phyloP scores from a whole-genome alignment of 2,797 vertebrate genomes.

The Lithobates sylvaticus region DNA sequence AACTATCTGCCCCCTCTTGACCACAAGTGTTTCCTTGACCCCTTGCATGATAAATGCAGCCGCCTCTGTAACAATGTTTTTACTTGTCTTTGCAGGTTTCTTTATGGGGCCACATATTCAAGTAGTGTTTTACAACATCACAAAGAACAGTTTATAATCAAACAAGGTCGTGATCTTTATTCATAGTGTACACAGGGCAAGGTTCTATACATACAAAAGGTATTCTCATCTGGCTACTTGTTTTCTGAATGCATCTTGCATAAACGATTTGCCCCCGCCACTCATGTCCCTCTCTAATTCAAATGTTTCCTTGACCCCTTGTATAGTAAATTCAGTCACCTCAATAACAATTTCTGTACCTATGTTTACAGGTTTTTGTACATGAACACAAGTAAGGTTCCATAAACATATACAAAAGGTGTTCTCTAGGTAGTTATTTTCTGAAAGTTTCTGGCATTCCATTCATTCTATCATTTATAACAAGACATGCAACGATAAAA shows the following conservation, averaged over 20 bases:
- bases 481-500: neutral
- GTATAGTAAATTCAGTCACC: neutral
- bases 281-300: neutral
- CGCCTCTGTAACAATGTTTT: too few relatives aligned
- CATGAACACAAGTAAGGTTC: neutral
- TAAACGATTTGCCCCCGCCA: neutral
- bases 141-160: too few relatives aligned
- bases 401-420: neutral
- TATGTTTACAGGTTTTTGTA: neutral
- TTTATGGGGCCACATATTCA: too few relatives aligned
- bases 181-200: too few relatives aligned
- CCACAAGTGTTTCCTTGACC: constrained; percentile 1
- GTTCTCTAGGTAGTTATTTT: neutral
- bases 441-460: neutral
- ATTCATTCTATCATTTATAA: neutral
- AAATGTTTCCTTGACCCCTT: constrained; percentile 5
- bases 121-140: too few relatives aligned
- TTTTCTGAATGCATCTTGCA: neutral
- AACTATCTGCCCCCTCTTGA: neutral
- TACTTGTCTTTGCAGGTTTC: too few relatives aligned
- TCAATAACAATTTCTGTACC: constrained; percentile 1
- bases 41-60: too few relatives aligned
- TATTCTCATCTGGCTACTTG: too few relatives aligned
- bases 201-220: too few relatives aligned
- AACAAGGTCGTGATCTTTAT: too few relatives aligned